Base-by-base conservation (phyloP, 1,140 invertebrate genomes). In the Coboldia fuscipes region DNA sequence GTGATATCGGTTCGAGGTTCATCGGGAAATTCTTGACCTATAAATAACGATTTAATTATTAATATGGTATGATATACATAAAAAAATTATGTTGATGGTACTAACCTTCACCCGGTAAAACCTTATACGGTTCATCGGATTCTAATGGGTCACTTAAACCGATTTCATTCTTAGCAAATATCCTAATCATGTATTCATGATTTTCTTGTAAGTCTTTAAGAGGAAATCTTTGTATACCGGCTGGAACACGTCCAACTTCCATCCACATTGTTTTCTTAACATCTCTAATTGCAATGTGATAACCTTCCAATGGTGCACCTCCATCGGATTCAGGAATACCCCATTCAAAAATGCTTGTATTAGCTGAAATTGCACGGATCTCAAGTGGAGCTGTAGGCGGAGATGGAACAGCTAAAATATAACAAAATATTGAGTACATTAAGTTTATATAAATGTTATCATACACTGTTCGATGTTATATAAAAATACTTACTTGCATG, bases 231-330 rank as follows among this genome's bases (percentile, higher is more conserved):
- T 83, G 80, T 23, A 76, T 69, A 38, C 80, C 74, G 2, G 78
- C 76, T 40, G 69, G 68, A 7, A 88, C 81, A 45, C 79, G 70
- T 12, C 82, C 85, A 30, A 92, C 83, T 68, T 92, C 83, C 65
- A 90, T 90, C 86, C 86, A 93, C 84, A 90, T 90, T 3, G 82
- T 89, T 50, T 86, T 85, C 48, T 75, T 77, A 24, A 73, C 66
- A 50, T 98, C 93, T 43, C 82, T 69, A 34, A 96, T 81, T 9
- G 86, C 88, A 41, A 96, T 79, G 43, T 85, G 86, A 54, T 97
- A 97, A 16, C 79, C 79, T 42, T 81, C 67, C 28, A 96, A 61
- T 10, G 86, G 84, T 22, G 86, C 75, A 30, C 88, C 89, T 29
- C 90, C 90, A 57, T 97, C 89, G 43, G 70, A 77, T 60, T 93